Evolutionary conservation across 2,888 invertebrate species (phyloP).

Genomic region (Acleris emargana): DNA sequence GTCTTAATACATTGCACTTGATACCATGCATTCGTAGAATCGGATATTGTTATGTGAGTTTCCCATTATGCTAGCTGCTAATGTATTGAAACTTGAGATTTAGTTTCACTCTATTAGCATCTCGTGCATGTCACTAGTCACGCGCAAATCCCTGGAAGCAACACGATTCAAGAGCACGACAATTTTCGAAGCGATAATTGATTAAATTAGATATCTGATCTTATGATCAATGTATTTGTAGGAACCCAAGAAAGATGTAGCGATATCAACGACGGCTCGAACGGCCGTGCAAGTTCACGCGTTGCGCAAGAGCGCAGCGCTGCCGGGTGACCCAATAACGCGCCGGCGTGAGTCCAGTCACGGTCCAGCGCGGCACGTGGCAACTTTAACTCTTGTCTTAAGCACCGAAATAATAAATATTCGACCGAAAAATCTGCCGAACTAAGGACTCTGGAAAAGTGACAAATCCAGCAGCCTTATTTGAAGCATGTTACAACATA

Average conservation of each 20-base stretch:
- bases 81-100: background rate
- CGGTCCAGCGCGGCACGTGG: slow-evolving; percentile 76
- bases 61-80: background rate
- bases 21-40: background rate
- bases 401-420: too few relatives aligned
- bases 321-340: slow-evolving; percentile 50
- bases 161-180: slow-evolving; percentile 6
- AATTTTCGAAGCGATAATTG: background rate
- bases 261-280: slow-evolving; percentile 7
- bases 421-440: too few relatives aligned
- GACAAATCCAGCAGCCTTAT: too few relatives aligned
- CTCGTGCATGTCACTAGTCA: slow-evolving; percentile 50
- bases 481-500: too few relatives aligned
- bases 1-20: background rate
- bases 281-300: slow-evolving; percentile 25
- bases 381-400: slow-evolving; percentile 7
- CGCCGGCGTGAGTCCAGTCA: slow-evolving; percentile 51
- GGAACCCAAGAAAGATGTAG: background rate
- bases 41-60: slow-evolving; percentile 4
- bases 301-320: slow-evolving; percentile 56
- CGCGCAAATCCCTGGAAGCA: slow-evolving; percentile 19
- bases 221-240: background rate
- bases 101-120: slow-evolving; percentile 51
- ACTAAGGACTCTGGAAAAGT: too few relatives aligned
- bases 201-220: background rate